Evolutionary conservation across 2,797 vertebrate species (phyloP), one percentile per base, ranked within the genome.

Genomic region (Gobionotothen gibberifrons): DNA sequence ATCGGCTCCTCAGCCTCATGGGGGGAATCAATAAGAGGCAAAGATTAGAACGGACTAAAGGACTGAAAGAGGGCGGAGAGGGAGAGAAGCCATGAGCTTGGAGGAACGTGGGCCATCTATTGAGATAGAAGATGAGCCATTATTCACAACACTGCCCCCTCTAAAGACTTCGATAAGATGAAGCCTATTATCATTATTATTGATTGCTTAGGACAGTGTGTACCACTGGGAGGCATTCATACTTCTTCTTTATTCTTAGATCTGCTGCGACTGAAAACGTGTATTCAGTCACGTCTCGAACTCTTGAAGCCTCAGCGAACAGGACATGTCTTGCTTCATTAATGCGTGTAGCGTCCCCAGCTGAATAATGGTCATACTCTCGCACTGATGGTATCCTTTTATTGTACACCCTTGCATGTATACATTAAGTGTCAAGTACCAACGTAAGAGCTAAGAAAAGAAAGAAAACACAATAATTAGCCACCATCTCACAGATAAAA

Each of bases 111-210:
- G 77, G 77, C 76, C 83, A 84, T 90, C 85, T 87, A 80, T 83
- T 81, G 86, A 90, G 88, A 87, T 83, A 74, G 79, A 89, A 76
- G 86, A 90, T 82, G 80, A 88, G 85, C 62, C 80, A 86, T 93
- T 91, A 92, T 90, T 92, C 87, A 90, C 92, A 90, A 90, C 86
- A 90, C 78, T 85, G 85, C 82, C 72, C 72, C 86, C 89, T 86
- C 89, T 91, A 87, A 88, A 89, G 89, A 84, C 82, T 81, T 69
- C 39, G 63, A 86, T 86, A 82, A 85, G 85, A 91, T 85, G 87
- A 88, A 85, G 84, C 84, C 81, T 76, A 82, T 91, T 91, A 93
- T 92, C 86, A 87, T 92, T 86, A 76, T 81, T 90, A 93, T 93
- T 88, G 92, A 94, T 90, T 76, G 62, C 82, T 72, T 36, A 26